These are phyloP conservation scores for Platichthys flesus DNA, from an alignment of 2,113 vertebrate genomes.

Conservation along the genomic window DNA sequence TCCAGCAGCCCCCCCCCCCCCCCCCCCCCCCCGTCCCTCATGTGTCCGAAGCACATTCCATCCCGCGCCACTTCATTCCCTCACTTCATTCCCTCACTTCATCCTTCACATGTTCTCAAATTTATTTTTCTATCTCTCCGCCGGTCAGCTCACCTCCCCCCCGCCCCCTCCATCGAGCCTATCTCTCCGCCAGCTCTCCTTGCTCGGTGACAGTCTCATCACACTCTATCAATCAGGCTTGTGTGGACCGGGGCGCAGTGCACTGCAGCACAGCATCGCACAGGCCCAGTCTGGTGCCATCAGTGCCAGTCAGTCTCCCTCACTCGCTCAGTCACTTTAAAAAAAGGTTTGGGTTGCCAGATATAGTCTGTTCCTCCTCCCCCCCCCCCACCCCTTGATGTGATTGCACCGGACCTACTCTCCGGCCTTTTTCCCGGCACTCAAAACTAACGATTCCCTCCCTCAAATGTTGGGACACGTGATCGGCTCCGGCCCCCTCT, in stretches of 20 bases:
- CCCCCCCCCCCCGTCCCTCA: constrained; percentile 38
- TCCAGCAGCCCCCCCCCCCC: neutral
- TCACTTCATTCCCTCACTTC: constrained; percentile 66
- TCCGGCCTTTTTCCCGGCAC: constrained; percentile 17
- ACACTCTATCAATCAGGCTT: constrained; percentile 83
- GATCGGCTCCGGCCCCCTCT: neutral
- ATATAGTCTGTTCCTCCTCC: constrained; percentile 59
- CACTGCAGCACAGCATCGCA: constrained; percentile 51
- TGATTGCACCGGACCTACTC: constrained; percentile 56
- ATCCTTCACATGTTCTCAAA: constrained; percentile 77
- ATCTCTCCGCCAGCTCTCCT: constrained; percentile 65
- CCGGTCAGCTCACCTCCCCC: constrained; percentile 52
- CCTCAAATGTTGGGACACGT: constrained; percentile 30
- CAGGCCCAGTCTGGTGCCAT: constrained; percentile 72
- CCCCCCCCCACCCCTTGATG: constrained; percentile 26
- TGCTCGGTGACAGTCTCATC: constrained; percentile 82
- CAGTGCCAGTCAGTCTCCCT: constrained; percentile 77
- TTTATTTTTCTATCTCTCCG: constrained; percentile 71
- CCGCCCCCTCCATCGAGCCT: constrained; percentile 43
- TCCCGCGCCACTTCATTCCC: too few relatives aligned
- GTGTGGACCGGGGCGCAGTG: constrained; percentile 59
- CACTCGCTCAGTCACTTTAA: constrained; percentile 73
- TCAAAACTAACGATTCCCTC: constrained; percentile 27
- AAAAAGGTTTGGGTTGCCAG: constrained; percentile 75
- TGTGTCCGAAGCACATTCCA: constrained; percentile 63